Percentiles rank a stretch among this genome's conserved stretches.
Conservation (phyloP, 2,888 invertebrate genomes). For the Molanna angustata region DNA sequence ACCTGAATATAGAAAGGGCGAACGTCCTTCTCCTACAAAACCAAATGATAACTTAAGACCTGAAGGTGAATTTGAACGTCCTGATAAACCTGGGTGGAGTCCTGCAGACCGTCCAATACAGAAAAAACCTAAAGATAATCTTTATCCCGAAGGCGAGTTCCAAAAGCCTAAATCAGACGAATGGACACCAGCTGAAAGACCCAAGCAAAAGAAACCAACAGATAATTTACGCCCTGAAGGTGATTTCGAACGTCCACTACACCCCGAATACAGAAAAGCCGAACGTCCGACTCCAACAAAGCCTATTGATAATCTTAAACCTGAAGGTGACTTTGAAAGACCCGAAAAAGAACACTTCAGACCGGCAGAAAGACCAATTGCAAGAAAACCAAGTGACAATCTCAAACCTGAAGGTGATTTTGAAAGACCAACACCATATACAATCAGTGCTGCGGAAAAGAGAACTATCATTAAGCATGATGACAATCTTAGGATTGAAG, state of each 20-base stretch:
- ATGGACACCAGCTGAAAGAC: slow-evolving; percentile 56
- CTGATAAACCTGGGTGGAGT: slow-evolving; percentile 42
- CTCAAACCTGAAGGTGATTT: slow-evolving; percentile 46
- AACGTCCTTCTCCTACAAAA: slow-evolving; percentile 40
- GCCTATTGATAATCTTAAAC: slow-evolving; percentile 63
- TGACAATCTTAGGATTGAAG: slow-evolving; percentile 58
- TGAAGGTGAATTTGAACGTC: slow-evolving; percentile 53
- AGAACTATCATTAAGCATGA: slow-evolving; percentile 47
- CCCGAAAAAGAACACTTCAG: slow-evolving; percentile 38
- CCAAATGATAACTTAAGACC: slow-evolving; percentile 51
- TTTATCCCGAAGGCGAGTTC: slow-evolving; percentile 56
- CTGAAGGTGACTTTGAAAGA: slow-evolving; percentile 54
- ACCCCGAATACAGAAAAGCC: slow-evolving; percentile 44
- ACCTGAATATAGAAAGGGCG: slow-evolving; percentile 41
- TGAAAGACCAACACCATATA: slow-evolving; percentile 56
- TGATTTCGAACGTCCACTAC: slow-evolving; percentile 48
- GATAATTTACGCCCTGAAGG: slow-evolving; percentile 62
- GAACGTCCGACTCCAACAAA: slow-evolving; percentile 52
- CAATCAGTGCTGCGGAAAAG: slow-evolving; percentile 47
- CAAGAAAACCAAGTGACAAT: slow-evolving; percentile 46
- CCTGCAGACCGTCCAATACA: slow-evolving; percentile 45
- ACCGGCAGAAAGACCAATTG: slow-evolving; percentile 45
- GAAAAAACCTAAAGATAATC: slow-evolving; percentile 45
- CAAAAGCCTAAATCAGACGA: slow-evolving; percentile 54
- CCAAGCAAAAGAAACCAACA: slow-evolving; percentile 57